phyloP scores from a whole-genome alignment of 2,113 vertebrate genomes.

The Trogon surrucura region DNA sequence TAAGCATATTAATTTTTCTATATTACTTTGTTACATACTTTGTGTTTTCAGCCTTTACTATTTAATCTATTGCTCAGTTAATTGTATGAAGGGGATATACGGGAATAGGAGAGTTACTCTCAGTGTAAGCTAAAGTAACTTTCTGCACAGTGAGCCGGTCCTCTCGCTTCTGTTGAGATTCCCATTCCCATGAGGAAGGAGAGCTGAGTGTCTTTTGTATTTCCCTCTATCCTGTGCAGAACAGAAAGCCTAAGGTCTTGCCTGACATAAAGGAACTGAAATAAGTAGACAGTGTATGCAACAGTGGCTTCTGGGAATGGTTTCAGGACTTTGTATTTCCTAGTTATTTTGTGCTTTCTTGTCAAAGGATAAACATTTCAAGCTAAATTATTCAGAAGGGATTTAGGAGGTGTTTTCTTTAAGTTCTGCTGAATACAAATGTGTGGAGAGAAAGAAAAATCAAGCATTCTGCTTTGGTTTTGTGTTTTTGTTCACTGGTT shows the following conservation, averaged over 20 bases:
- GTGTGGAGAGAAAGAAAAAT: conserved; percentile 46
- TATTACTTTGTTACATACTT: accelerated
- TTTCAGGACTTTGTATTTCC: conserved; percentile 63
- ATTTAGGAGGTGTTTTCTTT: conserved; percentile 65
- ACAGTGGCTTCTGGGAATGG: conserved; percentile 40
- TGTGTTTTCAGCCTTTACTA: not conserved
- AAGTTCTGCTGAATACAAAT: conserved; percentile 64
- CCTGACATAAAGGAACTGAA: conserved; percentile 45
- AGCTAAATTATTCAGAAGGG: conserved; percentile 74
- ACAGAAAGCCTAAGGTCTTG: conserved; percentile 48
- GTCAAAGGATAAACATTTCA: conserved; percentile 66
- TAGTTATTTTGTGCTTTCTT: conserved; percentile 49
- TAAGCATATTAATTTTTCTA: not conserved
- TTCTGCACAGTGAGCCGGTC: conserved; percentile 8
- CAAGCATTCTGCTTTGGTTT: conserved; percentile 42
- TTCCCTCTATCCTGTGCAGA: conserved; percentile 3
- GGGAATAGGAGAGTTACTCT: not conserved
- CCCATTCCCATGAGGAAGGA: conserved; percentile 56
- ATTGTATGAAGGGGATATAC: not conserved
- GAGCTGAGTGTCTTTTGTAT: conserved; percentile 37
- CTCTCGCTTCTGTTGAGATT: conserved; percentile 33
- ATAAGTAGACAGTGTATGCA: conserved; percentile 37
- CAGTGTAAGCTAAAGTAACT: conserved; percentile 16
- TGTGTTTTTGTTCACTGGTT: conserved; percentile 34
- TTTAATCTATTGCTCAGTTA: not conserved